Evolutionary conservation across 2,113 vertebrate genomes (phyloP).

Genomic region (Astur gentilis): DNA sequence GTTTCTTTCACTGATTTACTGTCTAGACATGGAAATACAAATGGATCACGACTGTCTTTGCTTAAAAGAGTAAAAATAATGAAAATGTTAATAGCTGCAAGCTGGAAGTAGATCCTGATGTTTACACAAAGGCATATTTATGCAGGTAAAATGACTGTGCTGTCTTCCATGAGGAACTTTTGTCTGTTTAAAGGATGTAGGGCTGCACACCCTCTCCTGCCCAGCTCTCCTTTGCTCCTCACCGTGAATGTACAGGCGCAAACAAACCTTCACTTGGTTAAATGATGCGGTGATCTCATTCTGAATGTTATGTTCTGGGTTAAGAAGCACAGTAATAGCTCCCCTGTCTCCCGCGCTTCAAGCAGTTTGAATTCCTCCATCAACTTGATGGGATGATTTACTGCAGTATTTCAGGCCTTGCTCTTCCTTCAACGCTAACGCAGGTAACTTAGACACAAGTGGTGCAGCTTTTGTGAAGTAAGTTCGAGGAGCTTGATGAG

Average conservation of each 20-base stretch:
- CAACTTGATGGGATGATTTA: conserved; percentile 70
- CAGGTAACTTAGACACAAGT: not conserved
- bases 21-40: not conserved
- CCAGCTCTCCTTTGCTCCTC: not conserved
- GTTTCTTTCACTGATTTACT: not conserved
- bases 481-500: not conserved
- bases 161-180: not conserved
- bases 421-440: not conserved
- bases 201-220: not conserved
- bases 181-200: not conserved
- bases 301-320: conserved; percentile 54
- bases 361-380: conserved; percentile 68
- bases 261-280: conserved; percentile 17
- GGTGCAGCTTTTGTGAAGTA: not conserved
- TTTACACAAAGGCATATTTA: not conserved
- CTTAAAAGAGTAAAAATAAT: not conserved
- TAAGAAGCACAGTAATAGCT: conserved; percentile 66
- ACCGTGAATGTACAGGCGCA: not conserved
- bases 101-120: not conserved
- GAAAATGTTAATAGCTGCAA: not conserved
- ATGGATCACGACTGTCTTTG: not conserved
- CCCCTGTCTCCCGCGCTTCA: conserved; percentile 41
- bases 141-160: not conserved
- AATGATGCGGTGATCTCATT: conserved; percentile 44
- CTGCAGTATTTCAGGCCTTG: conserved; percentile 22